Base-by-base conservation (phyloP, 2,888 invertebrate species). In the Caenorhabditis plicata region DNA sequence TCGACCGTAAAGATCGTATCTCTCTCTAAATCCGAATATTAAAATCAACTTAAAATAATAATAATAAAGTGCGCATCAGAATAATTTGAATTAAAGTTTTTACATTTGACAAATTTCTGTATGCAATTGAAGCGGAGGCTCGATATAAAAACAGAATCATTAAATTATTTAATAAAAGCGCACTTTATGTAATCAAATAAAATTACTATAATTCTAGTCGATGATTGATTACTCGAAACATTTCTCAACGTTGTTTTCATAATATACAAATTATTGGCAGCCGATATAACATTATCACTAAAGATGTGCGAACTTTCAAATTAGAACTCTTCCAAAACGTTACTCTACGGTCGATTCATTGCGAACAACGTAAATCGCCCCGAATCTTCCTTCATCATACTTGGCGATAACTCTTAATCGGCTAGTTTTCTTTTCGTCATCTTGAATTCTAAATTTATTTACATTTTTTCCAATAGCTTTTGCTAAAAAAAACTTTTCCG, bases 361-460 rank as follows among this genome's bases (percentile, higher is more conserved):
- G 15, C 49, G 44, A 15, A 60, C 60, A 40, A 60, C 45, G 20
- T 60, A 60, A 44, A 60, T 50, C 1, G 50, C 60, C 7, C 26
- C 49, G 29, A 60, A 60, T 17, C 60, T 46, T 26, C 60, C 60
- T 15, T 60, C 60, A 23, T 60, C 60, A 22, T 31, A 60, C 20
- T 60, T 60, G 2, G 53, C 54, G 17, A 60, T 25, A 20, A 60
- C 46, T 43, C 54, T 60, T 33, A 54, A 20, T n/a, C 54, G 60
- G 31, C 38, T 46, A 19, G 60, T 49, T 22, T 54, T 60, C 13
- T 50, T 50, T 20, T 54, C 50, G 9, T 60, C 50, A 15, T 46
- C 54, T 13, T 44, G 42, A 4, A 46, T 25, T 31, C 49, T 54
- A 25, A 38, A 53, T 27, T 13, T 7, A 27, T 27, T 9, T 27